Evolutionary conservation across 2,113 vertebrate species (phyloP), one percentile per base, ranked within the genome.

Genomic region (Oenanthe oenanthe): DNA sequence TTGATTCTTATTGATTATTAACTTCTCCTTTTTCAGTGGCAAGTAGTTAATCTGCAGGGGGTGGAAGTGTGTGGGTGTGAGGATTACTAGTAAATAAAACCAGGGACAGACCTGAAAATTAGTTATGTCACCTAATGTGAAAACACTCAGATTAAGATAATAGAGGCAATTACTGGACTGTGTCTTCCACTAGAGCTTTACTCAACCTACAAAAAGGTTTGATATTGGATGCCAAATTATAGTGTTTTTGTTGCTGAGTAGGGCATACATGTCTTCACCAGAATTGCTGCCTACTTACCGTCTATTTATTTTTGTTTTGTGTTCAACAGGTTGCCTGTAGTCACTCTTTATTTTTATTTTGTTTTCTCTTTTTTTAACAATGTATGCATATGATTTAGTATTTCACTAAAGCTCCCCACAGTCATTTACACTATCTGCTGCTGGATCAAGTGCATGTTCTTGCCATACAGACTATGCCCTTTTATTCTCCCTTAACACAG

Each of bases 81-180:
- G 10, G 7, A 9, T 65, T 67, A 72, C 5, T 29, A 45, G n/a
- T 19, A 77, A 48, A 66, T 18, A 72, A 74, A 91, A 81, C 38
- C 32, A 84, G 51, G 48, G 36, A 25, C 38, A 95, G 72, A 63
- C n/a, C 51, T 86, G 70, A 92, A 96, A 97, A 92, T 85, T 47
- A 89, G 42, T n/a, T 1, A 58, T 86, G 94, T 92, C 88, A 81
- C 48, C 58, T 51, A 75, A 79, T 57, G 76, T 88, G 76, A 93
- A 95, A 92, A 97, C 95, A 24, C 17, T 92, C 65, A 19, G 14
- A 91, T 89, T 45, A 93, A 92, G 84, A 60, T 85, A 95, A 96
- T 92, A 67, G 96, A 93, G 71, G 53, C 36, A 94, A 68, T 95
- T 97, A 90, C 42, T 80, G 54, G 53, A 67, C 43, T 47, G 28